These are phyloP conservation scores for Crocidura indochinensis DNA, from an alignment of 2,797 vertebrate species.

Conservation along the genomic window DNA sequence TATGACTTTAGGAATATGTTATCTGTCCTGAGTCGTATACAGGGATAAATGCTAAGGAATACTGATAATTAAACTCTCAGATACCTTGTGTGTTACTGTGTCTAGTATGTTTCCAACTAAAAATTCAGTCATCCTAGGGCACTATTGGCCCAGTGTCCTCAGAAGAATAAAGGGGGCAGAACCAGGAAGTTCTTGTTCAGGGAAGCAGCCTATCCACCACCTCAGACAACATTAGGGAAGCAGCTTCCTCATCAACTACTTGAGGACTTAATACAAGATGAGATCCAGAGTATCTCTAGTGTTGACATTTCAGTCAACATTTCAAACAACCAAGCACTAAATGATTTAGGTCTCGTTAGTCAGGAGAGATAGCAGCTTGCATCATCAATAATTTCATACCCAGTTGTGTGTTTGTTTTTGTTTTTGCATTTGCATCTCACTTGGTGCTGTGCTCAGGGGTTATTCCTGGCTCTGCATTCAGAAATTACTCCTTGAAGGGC, in stretches of 20 bases:
- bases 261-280: not conserved
- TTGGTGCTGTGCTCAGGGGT: too few relatives aligned
- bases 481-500: too few relatives aligned
- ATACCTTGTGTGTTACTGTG: not conserved
- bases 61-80: not conserved
- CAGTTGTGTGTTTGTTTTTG: not conserved
- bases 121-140: not conserved
- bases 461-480: too few relatives aligned
- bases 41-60: slow-evolving; percentile 20
- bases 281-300: not conserved
- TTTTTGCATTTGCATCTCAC: too few relatives aligned
- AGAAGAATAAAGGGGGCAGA: too few relatives aligned
- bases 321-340: not conserved
- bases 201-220: not conserved
- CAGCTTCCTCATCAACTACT: not conserved
- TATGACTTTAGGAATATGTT: slow-evolving; percentile 15
- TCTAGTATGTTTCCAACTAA: not conserved
- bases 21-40: not conserved
- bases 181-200: rapidly evolving
- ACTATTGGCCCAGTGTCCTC: not conserved
- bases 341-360: not conserved
- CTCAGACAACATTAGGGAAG: not conserved
- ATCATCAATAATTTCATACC: not conserved
- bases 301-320: not conserved
- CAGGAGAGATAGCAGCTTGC: not conserved